phyloP scores from a whole-genome alignment of 2,888 invertebrate species.

The Eupithecia pulchellata region DNA sequence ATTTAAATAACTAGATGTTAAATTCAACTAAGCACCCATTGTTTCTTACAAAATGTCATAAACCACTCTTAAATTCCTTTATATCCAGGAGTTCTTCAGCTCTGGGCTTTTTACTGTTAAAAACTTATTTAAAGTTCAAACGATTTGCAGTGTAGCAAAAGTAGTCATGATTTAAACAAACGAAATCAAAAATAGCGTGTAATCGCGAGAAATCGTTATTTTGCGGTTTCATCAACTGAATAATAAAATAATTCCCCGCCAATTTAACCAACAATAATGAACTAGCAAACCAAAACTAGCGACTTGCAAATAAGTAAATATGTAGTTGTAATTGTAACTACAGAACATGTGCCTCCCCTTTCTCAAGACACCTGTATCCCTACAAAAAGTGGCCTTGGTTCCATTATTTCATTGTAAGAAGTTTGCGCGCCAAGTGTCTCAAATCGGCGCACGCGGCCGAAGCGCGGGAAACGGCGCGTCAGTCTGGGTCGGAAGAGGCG shows the following conservation, averaged over 20 bases:
- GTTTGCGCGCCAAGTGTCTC: conserved; percentile 83
- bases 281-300: conserved; percentile 28
- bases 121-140: background rate
- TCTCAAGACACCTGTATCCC: conserved; percentile 73
- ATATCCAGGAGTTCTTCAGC: background rate
- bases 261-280: conserved; percentile 37
- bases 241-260: conserved; percentile 55
- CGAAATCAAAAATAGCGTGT: conserved; percentile 5
- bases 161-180: background rate
- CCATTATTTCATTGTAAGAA: conserved; percentile 74
- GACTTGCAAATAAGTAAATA: conserved; percentile 18
- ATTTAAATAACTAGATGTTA: background rate
- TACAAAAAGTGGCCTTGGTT: conserved; percentile 82
- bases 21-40: conserved; percentile 33
- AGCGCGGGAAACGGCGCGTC: conserved; percentile 77
- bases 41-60: conserved; percentile 31
- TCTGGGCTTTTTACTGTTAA: background rate
- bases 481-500: conserved; percentile 63
- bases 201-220: conserved; percentile 14
- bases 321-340: conserved; percentile 16
- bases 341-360: conserved; percentile 63
- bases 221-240: conserved; percentile 40
- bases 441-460: conserved; percentile 74
- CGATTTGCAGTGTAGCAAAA: background rate
- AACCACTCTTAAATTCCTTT: conserved; percentile 33